These are phyloP conservation scores for Morus bassanus DNA, from an alignment of 2,797 vertebrate species.

Conservation along the genomic window DNA sequence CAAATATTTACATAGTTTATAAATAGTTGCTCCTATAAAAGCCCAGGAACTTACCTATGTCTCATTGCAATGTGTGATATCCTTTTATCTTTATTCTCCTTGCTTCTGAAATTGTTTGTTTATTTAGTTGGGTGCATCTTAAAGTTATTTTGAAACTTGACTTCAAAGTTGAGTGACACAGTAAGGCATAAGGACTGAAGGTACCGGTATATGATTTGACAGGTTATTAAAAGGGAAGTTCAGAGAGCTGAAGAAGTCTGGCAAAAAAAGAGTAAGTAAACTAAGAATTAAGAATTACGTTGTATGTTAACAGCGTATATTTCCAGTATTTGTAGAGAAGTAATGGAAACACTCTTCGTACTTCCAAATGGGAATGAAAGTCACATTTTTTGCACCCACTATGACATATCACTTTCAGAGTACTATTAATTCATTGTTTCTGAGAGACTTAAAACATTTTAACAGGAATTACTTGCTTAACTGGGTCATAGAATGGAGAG, in stretches of 20 bases:
- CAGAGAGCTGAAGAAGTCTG: not conserved
- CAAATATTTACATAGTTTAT: not conserved
- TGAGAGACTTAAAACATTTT: not conserved
- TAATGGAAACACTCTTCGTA: not conserved
- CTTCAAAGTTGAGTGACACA: not conserved
- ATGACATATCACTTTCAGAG: not conserved
- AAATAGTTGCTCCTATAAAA: not conserved
- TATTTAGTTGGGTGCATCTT: not conserved
- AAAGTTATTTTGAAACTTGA: not conserved
- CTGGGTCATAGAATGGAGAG: constrained; percentile 6
- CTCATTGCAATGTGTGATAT: not conserved
- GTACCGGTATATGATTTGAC: not conserved
- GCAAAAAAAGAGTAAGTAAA: not conserved
- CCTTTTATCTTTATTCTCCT: not conserved
- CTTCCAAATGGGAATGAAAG: not conserved
- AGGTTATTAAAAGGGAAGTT: not conserved
- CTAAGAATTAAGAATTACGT: not conserved
- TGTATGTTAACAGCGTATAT: not conserved
- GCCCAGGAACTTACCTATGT: not conserved
- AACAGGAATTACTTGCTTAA: too few species aligned
- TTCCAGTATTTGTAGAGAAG: not conserved
- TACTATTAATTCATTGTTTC: not conserved
- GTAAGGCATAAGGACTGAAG: not conserved
- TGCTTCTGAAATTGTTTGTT: not conserved
- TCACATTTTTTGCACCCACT: not conserved